These are phyloP conservation scores for Myiagra hebetior DNA, from an alignment of 2,113 vertebrate species.

Conservation along the genomic window DNA sequence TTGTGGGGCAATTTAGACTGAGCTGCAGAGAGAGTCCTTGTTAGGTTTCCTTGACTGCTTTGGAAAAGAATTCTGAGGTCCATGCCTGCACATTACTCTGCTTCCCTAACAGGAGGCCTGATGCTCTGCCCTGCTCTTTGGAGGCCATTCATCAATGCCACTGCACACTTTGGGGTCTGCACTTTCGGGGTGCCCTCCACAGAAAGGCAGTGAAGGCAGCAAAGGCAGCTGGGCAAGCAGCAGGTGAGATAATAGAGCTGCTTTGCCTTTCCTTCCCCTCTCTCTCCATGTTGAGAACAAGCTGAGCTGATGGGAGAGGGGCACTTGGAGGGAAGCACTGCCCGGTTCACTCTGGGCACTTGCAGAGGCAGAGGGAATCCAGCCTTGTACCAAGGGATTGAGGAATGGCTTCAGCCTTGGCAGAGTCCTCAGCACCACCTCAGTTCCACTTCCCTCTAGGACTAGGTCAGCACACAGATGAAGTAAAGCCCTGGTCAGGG, in stretches of 20 bases:
- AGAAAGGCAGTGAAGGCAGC: neutral
- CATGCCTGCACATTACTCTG: neutral
- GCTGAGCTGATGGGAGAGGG: neutral
- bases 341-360: neutral
- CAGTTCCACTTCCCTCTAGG: conserved; percentile 8
- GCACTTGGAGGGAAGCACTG: fast-evolving
- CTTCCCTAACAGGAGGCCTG: neutral
- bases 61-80: neutral
- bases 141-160: neutral
- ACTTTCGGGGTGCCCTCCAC: neutral
- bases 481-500: conserved; percentile 9
- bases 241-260: neutral
- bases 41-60: neutral
- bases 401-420: neutral
- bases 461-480: neutral
- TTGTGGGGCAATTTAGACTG: neutral
- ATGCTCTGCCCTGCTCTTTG: neutral
- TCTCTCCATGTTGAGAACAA: neutral
- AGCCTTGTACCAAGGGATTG: neutral
- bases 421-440: neutral
- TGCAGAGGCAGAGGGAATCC: neutral
- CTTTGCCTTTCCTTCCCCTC: neutral
- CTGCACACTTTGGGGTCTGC: neutral
- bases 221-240: neutral
- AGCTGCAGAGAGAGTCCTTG: neutral